phyloP scores from a whole-genome alignment of 2,797 vertebrate species.

The Crocidura indochinensis region DNA sequence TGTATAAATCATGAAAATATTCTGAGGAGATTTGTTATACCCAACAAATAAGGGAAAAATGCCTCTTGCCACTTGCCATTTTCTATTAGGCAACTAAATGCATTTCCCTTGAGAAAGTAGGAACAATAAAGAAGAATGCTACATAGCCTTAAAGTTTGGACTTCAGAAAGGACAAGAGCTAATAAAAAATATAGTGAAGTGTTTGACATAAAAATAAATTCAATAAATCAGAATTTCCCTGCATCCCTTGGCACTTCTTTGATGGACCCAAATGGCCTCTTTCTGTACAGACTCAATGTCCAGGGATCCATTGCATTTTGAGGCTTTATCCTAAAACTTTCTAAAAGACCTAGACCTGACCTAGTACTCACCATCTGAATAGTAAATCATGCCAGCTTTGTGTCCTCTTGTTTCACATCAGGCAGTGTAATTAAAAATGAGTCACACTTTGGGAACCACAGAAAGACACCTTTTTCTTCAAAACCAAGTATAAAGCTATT shows the following conservation, averaged over 20 bases:
- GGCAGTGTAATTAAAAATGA: conserved; percentile 78
- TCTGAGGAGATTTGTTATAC: conserved; percentile 33
- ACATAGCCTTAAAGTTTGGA: background rate
- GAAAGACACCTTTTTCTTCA: conserved; percentile 71
- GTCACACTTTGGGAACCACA: conserved; percentile 66
- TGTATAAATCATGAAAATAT: conserved; percentile 11
- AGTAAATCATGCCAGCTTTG: conserved; percentile 68
- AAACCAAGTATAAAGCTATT: conserved; percentile 59
- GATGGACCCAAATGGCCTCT: background rate
- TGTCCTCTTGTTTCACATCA: conserved; percentile 63
- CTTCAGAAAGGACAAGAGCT: background rate
- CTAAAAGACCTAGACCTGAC: conserved; percentile 66
- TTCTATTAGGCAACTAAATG: background rate
- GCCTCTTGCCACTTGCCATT: background rate
- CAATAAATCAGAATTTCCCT: background rate
- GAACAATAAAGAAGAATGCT: background rate
- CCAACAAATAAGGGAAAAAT: background rate
- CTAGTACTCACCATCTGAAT: conserved; percentile 55
- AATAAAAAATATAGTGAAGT: background rate
- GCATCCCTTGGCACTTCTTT: background rate
- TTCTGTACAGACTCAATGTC: background rate
- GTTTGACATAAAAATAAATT: background rate
- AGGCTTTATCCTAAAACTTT: conserved; percentile 56
- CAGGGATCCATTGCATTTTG: background rate
- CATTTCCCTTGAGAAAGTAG: background rate